Base-by-base conservation (phyloP, 2,113 vertebrate species). In the Chloebia gouldiae region DNA sequence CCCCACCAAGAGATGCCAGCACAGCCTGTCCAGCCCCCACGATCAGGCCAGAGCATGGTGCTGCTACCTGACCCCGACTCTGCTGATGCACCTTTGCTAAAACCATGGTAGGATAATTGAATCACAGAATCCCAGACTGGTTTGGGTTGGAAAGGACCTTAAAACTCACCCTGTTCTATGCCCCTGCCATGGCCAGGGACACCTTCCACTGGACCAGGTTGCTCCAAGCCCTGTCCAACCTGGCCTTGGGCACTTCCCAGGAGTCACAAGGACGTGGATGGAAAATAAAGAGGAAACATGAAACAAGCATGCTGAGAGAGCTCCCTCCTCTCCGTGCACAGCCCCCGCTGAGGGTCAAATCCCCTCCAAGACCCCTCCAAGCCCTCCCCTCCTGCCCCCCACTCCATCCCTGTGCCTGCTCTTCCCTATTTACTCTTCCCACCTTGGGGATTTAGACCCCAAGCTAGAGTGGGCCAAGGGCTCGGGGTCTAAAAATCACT, bases 361-460 rank as follows among this genome's bases (percentile, higher is more conserved):
- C 20, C 15, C 10, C 23, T 9, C n/a, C 33, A 40, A 7, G 13
- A 31, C 30, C 35, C 21, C 25, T 79, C 35, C 33, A 18, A 2
- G 9, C 24, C 63, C 42, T 50, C 45, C 33, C 15, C 30, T 60
- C 59, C 33, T 21, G 31, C 63, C 73, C 27, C 59, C 22, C 5
- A 5, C 50, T 53, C 73, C 54, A 60, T n/a, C 78, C 70, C 64
- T 60, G 35, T n/a, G 33, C 84, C 42, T 72, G 31, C 51, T 63
- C 56, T 60, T 75, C 70, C 49, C 60, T 8, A 0, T n/a, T 45
- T 9, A 2, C 59, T 14, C 60, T 35, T 27, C 83, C 71, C 80
- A 39, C 69, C 47, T 3, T 10, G 20, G 60, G 0, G 0, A 39
- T 59, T 76, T 0, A 3, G 42, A 11, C 11, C 9, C 35, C 1